These are phyloP conservation scores for Sesamia nonagrioides DNA, from an alignment of 1,140 invertebrate genomes.

Conservation along the genomic window DNA sequence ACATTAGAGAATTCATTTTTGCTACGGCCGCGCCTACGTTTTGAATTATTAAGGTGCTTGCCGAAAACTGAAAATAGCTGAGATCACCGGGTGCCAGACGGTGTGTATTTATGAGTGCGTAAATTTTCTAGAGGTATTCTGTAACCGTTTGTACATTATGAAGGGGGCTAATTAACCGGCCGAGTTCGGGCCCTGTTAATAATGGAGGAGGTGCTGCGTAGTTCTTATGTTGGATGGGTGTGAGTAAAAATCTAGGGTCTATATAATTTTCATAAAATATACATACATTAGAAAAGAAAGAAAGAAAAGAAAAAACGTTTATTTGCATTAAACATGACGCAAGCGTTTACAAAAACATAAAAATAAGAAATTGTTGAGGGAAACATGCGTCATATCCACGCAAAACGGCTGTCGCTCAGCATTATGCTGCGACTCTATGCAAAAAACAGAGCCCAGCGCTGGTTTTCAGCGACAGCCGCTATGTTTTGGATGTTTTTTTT, in stretches of 20 bases:
- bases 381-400: too few species aligned
- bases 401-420: too few species aligned
- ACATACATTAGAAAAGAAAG: neutral
- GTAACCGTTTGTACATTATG: conserved; percentile 82
- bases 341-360: too few species aligned
- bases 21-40: conserved; percentile 73
- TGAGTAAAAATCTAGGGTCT: conserved; percentile 18
- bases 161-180: conserved; percentile 82
- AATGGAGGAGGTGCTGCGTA: conserved; percentile 63
- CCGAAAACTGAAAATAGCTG: conserved; percentile 84
- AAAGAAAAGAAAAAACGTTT: too few species aligned
- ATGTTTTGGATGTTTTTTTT: neutral
- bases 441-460: too few species aligned
- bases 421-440: too few species aligned
- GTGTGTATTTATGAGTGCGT: conserved; percentile 73
- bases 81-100: conserved; percentile 67
- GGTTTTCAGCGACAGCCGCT: too few species aligned
- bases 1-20: conserved; percentile 86
- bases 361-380: too few species aligned
- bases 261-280: conserved; percentile 16
- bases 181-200: conserved; percentile 73
- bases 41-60: conserved; percentile 81
- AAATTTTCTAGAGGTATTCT: conserved; percentile 75
- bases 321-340: too few species aligned
- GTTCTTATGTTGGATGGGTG: conserved; percentile 42